phyloP scores from a whole-genome alignment of 2,888 invertebrate species.

The Drosophila neotestacea region DNA sequence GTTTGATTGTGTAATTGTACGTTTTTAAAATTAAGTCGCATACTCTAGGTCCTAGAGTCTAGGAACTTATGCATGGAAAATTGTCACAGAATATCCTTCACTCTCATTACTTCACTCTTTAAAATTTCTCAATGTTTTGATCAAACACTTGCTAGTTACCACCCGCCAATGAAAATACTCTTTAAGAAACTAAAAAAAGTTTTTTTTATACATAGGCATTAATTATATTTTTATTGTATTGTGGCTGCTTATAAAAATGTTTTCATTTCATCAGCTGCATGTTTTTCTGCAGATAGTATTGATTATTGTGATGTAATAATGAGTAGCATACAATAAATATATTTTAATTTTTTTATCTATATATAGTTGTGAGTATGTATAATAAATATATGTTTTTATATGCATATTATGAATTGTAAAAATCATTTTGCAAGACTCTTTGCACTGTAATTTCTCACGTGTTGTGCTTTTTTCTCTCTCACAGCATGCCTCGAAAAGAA shows the following conservation, averaged over 20 bases:
- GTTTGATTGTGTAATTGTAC: too few species aligned
- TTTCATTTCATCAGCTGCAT: constrained; percentile 12
- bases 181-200: background rate
- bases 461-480: constrained; percentile 49
- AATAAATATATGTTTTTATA: constrained; percentile 41
- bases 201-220: constrained; percentile 33
- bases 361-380: constrained; percentile 46
- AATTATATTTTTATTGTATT: constrained; percentile 50
- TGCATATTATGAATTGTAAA: constrained; percentile 30
- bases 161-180: background rate
- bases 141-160: background rate
- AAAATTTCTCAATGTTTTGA: too few species aligned
- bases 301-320: constrained; percentile 35
- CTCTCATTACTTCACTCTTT: too few species aligned
- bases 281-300: constrained; percentile 27
- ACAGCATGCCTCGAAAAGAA: constrained; percentile 12
- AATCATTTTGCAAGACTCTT: constrained; percentile 38
- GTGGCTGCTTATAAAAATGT: constrained; percentile 47
- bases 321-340: constrained; percentile 30
- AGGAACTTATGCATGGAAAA: too few species aligned
- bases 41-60: too few species aligned
- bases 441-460: constrained; percentile 77
- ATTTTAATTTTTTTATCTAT: constrained; percentile 43
- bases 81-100: too few species aligned
- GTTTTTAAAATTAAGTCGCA: too few species aligned